These are phyloP conservation scores for Perca flavescens DNA, from an alignment of 2,113 vertebrate species.

Conservation along the genomic window DNA sequence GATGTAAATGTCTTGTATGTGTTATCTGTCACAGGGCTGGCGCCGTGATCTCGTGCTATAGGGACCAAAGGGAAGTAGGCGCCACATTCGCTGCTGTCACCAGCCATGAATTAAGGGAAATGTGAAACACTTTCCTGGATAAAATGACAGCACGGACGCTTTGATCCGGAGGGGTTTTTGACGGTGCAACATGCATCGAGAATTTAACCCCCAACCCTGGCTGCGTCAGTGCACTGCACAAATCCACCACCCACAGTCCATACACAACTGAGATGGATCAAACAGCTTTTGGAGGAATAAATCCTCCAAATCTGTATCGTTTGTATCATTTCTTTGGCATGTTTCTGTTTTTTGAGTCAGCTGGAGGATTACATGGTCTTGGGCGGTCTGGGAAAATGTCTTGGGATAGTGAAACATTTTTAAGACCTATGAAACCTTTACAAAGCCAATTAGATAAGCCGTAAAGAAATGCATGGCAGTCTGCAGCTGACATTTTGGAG, in stretches of 20 bases:
- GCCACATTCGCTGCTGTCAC: conserved; percentile 60
- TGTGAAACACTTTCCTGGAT: conserved; percentile 42
- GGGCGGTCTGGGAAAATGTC: conserved; percentile 23
- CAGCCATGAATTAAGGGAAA: conserved; percentile 49
- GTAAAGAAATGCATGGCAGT: conserved; percentile 40
- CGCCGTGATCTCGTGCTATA: conserved; percentile 51
- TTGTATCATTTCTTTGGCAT: conserved; percentile 15
- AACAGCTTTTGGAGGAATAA: background rate
- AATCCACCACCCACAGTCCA: background rate
- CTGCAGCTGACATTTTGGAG: conserved; percentile 67
- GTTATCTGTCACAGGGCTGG: conserved; percentile 61
- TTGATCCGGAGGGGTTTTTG: conserved; percentile 15
- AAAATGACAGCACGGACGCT: conserved; percentile 39
- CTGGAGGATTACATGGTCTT: background rate
- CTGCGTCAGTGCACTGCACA: conserved; percentile 8
- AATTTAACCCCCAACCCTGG: conserved; percentile 31
- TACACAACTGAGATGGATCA: background rate
- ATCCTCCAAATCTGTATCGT: background rate
- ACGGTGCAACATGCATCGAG: conserved; percentile 7
- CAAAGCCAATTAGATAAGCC: conserved; percentile 57
- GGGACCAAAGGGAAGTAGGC: conserved; percentile 32
- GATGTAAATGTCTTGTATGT: conserved; percentile 56
- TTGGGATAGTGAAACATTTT: conserved; percentile 27
- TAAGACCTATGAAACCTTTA: conserved; percentile 50
- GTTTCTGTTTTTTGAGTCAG: background rate